A percentile compares a stretch with the other conserved stretches of the same genome.
Evolutionary conservation across 2,888 invertebrate species (phyloP).

Genomic region (Apamea epomidion): DNA sequence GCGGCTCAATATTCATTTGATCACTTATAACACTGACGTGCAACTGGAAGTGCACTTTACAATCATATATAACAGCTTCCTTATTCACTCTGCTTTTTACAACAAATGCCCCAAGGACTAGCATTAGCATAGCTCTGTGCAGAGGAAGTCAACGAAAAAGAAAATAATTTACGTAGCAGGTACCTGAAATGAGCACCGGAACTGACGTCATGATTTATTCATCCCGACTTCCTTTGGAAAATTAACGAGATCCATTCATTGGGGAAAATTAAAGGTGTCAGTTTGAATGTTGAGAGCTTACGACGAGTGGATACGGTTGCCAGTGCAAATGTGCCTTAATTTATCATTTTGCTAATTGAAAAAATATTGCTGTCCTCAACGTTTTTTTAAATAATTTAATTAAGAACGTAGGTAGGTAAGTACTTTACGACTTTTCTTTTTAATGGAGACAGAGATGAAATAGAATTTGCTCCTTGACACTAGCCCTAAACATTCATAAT

Average conservation of each 20-base stretch:
- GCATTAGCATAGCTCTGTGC: constrained; percentile 44
- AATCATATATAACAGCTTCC: not conserved
- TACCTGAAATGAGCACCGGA: constrained; percentile 66
- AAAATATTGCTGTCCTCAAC: not conserved
- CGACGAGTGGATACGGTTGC: not conserved
- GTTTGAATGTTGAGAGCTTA: constrained; percentile 47
- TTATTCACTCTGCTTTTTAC: not conserved
- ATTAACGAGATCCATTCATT: constrained; percentile 76
- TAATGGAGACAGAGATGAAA: not conserved
- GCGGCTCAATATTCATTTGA: not conserved
- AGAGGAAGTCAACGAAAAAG: constrained; percentile 33
- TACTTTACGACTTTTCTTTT: not conserved
- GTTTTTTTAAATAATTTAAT: not conserved
- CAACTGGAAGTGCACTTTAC: not conserved
- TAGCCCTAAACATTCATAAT: constrained; percentile 7
- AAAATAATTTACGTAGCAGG: constrained; percentile 60
- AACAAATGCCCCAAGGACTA: constrained; percentile 15
- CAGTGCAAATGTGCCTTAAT: constrained; percentile 18
- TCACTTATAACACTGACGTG: not conserved
- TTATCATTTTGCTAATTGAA: constrained; percentile 26
- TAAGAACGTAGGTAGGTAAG: not conserved
- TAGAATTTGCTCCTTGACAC: constrained; percentile 1
- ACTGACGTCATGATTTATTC: constrained; percentile 77
- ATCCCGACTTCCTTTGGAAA: constrained; percentile 71
- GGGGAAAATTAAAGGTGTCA: constrained; percentile 70